Percentiles rank a stretch among this genome's conserved stretches.
Evolutionary conservation across 1,140 invertebrate genomes (phyloP).

Genomic region (Drosophila ficusphila): DNA sequence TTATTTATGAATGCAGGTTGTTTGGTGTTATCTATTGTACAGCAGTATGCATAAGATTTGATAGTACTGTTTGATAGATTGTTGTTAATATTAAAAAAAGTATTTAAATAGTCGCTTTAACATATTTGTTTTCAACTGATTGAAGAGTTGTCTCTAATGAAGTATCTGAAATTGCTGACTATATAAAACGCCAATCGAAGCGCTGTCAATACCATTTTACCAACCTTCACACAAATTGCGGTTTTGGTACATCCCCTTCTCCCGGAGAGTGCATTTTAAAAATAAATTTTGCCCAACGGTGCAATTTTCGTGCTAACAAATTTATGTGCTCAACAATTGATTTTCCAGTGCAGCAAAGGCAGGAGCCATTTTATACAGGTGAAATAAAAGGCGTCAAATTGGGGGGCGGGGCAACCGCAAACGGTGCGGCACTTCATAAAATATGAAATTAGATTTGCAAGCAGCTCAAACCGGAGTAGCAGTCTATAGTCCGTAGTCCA

Average conservation of each 20-base stretch:
- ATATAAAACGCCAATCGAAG: slow-evolving; percentile 34
- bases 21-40: not conserved
- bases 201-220: slow-evolving; percentile 45
- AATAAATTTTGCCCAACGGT: slow-evolving; percentile 79
- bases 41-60: too few relatives aligned
- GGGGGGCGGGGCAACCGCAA: slow-evolving; percentile 16
- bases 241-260: slow-evolving; percentile 1
- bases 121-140: not conserved
- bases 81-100: too few relatives aligned
- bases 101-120: too few relatives aligned
- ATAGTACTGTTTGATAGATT: too few relatives aligned
- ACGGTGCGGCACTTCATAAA: slow-evolving; percentile 71
- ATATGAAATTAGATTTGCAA: slow-evolving; percentile 81
- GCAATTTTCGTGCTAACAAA: slow-evolving; percentile 76
- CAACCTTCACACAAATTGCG: slow-evolving; percentile 40
- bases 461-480: slow-evolving; percentile 29
- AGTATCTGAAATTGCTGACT: slow-evolving; percentile 18
- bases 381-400: slow-evolving; percentile 58
- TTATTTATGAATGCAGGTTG: slow-evolving; percentile 11
- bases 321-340: slow-evolving; percentile 80
- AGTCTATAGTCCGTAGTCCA: slow-evolving; percentile 1
- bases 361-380: slow-evolving; percentile 50
- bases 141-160: slow-evolving; percentile 24
- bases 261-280: slow-evolving; percentile 60
- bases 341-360: slow-evolving; percentile 70